Evolutionary conservation across 2,113 vertebrate genomes (phyloP), one percentile per base, ranked within the genome.

Genomic region (Donacobius atricapilla): DNA sequence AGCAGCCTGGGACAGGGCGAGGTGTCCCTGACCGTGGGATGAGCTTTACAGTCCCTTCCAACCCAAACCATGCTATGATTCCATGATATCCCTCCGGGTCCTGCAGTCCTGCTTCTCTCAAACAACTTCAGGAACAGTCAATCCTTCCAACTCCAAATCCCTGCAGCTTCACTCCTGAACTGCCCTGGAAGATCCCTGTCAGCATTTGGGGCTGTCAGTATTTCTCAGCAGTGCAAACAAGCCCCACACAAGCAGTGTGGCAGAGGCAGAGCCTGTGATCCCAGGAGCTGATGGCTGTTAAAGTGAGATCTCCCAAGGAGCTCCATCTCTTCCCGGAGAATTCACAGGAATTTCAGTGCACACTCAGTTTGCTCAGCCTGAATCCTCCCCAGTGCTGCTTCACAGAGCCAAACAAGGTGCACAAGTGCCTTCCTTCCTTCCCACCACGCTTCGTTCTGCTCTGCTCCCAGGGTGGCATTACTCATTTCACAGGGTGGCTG

Each of bases 371-470:
- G 30, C 45, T 50, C 66, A 42, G 53, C 37, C 65, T 84, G 35
- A 45, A 89, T 63, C 2, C 2, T 30, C 42, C 54, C 19, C 42
- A 51, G 5, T 0, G 3, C 47, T 63, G 23, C 35, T 76, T 71
- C 19, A 27, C 22, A 13, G 56, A 81, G 81, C 68, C 47, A 76
- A 68, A 28, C 9, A 60, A 63, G 51, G 42, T 58, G 51, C 73
- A 78, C 30, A 51, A 71, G 9, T 25, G 37, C 37, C 40, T 79
- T 27, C 42, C 53, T 48, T 81, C 27, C n/a, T 13, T 30, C 63
- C 68, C 54, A 33, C 58, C 64, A 23, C 0, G 1, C 18, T 18
- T 56, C 0, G 0, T 73, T n/a, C 22, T 37, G 0, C 73, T n/a
- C 22, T 37, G 28, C 81, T 65, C 47, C 37, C 11, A 1, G 70